These are phyloP conservation scores for Heterodera carotae DNA, from an alignment of 1,140 invertebrate genomes.

Conservation along the genomic window DNA sequence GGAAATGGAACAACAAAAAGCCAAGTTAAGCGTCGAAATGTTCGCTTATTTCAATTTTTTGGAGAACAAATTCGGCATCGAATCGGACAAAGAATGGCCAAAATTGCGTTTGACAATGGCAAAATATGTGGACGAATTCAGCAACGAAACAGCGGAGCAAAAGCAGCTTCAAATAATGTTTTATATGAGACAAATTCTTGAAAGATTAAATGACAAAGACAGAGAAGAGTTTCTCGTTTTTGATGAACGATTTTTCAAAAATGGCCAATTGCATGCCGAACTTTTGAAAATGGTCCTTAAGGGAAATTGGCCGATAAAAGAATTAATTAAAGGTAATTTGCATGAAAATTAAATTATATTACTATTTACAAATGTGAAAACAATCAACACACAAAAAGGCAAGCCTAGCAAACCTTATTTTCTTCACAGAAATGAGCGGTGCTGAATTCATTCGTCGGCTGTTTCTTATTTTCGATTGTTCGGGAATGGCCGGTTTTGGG, in stretches of 20 bases:
- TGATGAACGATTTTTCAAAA: not conserved
- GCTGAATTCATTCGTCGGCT: not conserved
- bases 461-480: not conserved
- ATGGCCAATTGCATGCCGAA: not conserved
- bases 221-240: not conserved
- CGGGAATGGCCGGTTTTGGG: not conserved
- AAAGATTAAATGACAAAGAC: not conserved
- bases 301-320: not conserved
- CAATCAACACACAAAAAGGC: too few relatives aligned
- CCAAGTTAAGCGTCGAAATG: not conserved
- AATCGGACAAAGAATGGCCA: not conserved
- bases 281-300: not conserved
- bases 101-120: not conserved
- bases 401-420: too few relatives aligned
- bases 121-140: not conserved
- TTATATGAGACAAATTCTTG: not conserved
- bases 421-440: not conserved
- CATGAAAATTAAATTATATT: too few relatives aligned
- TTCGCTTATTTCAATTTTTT: not conserved
- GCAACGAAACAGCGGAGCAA: not conserved
- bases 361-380: not conserved
- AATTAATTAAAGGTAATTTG: not conserved
- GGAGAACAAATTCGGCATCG: not conserved
- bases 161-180: not conserved
- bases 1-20: not conserved